phyloP scores from a whole-genome alignment of 1,140 invertebrate genomes.

The Drosophila suzukii region DNA sequence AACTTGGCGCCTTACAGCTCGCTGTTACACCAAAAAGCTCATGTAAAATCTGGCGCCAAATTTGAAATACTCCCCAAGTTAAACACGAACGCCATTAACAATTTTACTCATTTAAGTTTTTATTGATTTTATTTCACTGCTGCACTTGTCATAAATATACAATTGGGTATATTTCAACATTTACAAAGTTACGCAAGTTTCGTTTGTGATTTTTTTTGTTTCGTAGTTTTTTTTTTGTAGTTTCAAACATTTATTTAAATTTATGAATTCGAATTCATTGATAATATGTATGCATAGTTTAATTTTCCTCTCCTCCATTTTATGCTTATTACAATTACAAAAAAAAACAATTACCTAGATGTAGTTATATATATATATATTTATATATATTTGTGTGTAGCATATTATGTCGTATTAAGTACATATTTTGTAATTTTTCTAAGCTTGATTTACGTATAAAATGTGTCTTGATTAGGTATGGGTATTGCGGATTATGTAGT shows the following conservation, averaged over 20 bases:
- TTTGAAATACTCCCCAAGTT: background rate
- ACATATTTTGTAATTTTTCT: conserved; percentile 62
- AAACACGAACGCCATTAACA: conserved; percentile 23
- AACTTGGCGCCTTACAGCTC: background rate
- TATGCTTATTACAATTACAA: conserved; percentile 64
- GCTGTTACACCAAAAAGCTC: background rate
- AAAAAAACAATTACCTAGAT: conserved; percentile 68
- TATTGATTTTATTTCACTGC: conserved; percentile 67
- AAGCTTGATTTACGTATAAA: conserved; percentile 81
- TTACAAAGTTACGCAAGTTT: conserved; percentile 67
- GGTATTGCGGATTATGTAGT: conserved; percentile 28
- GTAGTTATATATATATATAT: conserved; percentile 23
- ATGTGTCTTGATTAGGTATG: conserved; percentile 52
- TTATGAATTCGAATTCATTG: conserved; percentile 79
- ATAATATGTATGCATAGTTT: conserved; percentile 74
- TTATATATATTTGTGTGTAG: conserved; percentile 44
- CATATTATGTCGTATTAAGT: conserved; percentile 51
- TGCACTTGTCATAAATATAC: conserved; percentile 68
- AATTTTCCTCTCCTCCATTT: conserved; percentile 20
- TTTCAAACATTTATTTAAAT: conserved; percentile 65
- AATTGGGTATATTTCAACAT: conserved; percentile 76
- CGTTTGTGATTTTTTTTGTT: conserved; percentile 9
- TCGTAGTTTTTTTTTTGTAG: conserved; percentile 28
- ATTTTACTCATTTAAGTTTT: conserved; percentile 65
- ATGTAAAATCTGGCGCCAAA: background rate